phyloP scores from a whole-genome alignment of 1,140 invertebrate genomes.

The Solenopsis fugax region DNA sequence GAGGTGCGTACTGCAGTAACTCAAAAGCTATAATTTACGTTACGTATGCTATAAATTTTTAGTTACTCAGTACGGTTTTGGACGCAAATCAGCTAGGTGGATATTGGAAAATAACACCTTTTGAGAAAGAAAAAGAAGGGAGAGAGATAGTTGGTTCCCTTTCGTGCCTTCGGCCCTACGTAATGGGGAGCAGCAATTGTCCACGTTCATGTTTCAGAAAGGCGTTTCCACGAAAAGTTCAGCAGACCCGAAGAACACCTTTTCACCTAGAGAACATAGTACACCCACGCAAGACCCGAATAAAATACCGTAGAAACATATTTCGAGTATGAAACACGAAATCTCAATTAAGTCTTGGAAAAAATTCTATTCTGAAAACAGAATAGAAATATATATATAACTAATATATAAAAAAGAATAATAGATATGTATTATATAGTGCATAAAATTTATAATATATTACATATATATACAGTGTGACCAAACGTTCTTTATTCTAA shows the following conservation, averaged over 20 bases:
- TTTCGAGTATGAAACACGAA: not conserved
- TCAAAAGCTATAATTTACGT: too few relatives aligned
- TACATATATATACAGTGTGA: not conserved
- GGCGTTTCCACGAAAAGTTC: conserved; percentile 45
- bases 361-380: not conserved
- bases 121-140: conserved; percentile 39
- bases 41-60: too few relatives aligned
- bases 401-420: too few relatives aligned
- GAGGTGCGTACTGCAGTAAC: not conserved
- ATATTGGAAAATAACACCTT: conserved; percentile 61
- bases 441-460: not conserved
- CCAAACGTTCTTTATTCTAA: too few relatives aligned
- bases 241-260: not conserved
- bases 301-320: not conserved
- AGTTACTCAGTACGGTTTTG: too few relatives aligned
- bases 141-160: conserved; percentile 43
- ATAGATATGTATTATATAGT: not conserved
- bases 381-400: not conserved
- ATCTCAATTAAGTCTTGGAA: not conserved
- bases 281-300: not conserved
- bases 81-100: not conserved
- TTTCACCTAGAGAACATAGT: conserved; percentile 23
- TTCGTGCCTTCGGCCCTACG: conserved; percentile 15
- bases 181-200: not conserved
- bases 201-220: conserved; percentile 12